phyloP scores from a whole-genome alignment of 2,113 vertebrate species.

The Pelecanus crispus region DNA sequence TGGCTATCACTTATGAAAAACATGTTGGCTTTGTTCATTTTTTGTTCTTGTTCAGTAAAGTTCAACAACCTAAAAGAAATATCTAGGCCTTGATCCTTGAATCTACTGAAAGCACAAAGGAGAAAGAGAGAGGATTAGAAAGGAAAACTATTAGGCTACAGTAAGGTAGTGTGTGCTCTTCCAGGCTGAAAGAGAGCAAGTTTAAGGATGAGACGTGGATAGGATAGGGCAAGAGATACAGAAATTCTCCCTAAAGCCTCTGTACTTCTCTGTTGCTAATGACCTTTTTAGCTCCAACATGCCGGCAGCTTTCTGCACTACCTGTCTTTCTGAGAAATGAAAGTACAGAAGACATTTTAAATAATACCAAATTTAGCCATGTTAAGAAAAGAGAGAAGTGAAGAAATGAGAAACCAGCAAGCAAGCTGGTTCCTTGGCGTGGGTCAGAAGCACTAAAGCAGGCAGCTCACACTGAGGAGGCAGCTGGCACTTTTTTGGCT shows the following conservation, averaged over 20 bases:
- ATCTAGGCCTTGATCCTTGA: constrained; percentile 33
- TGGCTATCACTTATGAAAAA: constrained; percentile 51
- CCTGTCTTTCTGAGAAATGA: not conserved
- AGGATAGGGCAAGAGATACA: not conserved
- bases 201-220: not conserved
- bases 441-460: not conserved
- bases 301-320: not conserved
- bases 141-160: not conserved
- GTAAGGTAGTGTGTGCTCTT: not conserved
- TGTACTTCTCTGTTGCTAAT: not conserved
- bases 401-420: not conserved
- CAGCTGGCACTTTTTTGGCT: not conserved
- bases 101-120: constrained; percentile 14
- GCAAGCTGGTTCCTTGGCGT: not conserved
- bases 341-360: not conserved
- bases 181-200: not conserved
- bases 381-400: not conserved
- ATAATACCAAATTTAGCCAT: not conserved
- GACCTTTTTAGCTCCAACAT: not conserved
- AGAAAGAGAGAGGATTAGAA: not conserved
- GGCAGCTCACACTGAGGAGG: not conserved
- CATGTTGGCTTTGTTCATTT: constrained; percentile 43
- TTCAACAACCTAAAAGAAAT: constrained; percentile 33
- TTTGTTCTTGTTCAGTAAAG: not conserved
- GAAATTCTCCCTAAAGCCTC: constrained; percentile 21